Percentiles rank a stretch among this genome's conserved stretches.
Conservation (phyloP, 2,888 invertebrate species). For the Limnephilus rhombicus region DNA sequence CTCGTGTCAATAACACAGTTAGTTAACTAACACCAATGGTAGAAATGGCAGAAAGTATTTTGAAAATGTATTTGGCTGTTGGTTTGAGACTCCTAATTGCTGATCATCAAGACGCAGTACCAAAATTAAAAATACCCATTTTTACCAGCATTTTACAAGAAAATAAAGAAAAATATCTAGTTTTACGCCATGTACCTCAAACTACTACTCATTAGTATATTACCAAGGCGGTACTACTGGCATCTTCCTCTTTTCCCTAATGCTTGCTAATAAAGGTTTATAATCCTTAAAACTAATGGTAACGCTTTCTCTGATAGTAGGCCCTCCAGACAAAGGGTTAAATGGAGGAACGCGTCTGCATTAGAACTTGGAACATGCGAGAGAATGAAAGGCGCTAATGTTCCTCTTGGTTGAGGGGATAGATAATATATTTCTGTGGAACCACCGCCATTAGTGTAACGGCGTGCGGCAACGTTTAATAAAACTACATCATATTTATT, state of each 20-base stretch:
- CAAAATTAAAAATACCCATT: too few species aligned
- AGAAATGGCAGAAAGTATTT: too few species aligned
- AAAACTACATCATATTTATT: neutral
- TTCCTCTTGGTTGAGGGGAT: neutral
- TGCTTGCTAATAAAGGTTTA: neutral
- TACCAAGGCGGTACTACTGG: neutral
- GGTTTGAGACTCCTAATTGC: too few species aligned
- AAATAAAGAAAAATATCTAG: neutral
- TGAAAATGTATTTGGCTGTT: too few species aligned
- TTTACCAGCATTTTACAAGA: too few species aligned
- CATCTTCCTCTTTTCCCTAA: neutral
- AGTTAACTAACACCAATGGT: too few species aligned
- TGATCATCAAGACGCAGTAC: too few species aligned
- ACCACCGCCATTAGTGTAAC: neutral
- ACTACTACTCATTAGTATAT: neutral
- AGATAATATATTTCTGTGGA: neutral
- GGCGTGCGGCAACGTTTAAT: neutral
- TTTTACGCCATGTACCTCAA: neutral
- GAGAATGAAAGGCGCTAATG: constrained; percentile 30
- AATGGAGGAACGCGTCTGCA: constrained; percentile 7
- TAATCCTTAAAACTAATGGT: neutral
- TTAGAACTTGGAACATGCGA: constrained; percentile 2
- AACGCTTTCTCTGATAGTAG: neutral
- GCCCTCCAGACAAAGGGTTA: neutral
- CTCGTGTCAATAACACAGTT: too few species aligned